Percentiles rank a stretch among this genome's conserved stretches.
Conservation (phyloP, 2,888 invertebrate genomes). For the Pristionchus mayeri region DNA sequence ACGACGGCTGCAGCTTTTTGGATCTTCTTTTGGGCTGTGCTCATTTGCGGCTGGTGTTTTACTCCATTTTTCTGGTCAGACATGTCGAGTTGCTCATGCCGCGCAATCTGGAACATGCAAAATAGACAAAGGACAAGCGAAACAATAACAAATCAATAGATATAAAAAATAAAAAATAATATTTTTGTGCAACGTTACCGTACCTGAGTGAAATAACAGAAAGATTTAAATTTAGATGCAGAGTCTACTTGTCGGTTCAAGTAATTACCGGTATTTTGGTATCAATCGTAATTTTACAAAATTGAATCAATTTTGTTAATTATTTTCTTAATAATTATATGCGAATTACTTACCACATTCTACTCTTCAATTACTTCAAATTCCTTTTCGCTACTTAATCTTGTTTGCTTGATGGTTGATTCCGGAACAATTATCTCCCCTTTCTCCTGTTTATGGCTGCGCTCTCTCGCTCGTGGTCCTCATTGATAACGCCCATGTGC, state of each 20-base stretch:
- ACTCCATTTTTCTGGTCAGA: conserved; percentile 20
- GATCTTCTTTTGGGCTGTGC: conserved; percentile 39
- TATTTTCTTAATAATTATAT: too few species aligned
- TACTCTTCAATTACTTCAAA: too few species aligned
- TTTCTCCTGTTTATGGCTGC: not conserved
- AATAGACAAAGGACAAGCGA: too few species aligned
- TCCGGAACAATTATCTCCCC: not conserved
- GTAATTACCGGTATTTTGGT: not conserved
- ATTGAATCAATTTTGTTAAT: too few species aligned
- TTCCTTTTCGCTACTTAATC: too few species aligned
- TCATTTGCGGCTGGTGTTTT: not conserved
- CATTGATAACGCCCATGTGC: conserved; percentile 23
- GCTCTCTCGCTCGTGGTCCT: not conserved
- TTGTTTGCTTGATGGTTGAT: not conserved
- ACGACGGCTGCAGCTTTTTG: conserved; percentile 44
- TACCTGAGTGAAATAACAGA: too few species aligned
- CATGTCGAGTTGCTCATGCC: conserved; percentile 24
- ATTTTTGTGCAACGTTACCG: not conserved
- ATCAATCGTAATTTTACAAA: too few species aligned
- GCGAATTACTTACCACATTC: too few species aligned
- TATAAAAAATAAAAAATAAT: not conserved
- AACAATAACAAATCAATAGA: not conserved
- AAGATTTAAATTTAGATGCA: not conserved
- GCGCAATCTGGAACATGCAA: not conserved
- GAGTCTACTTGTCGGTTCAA: too few species aligned